Base-by-base conservation (phyloP, 2,888 invertebrate genomes). In the Epistrophella euchroma region DNA sequence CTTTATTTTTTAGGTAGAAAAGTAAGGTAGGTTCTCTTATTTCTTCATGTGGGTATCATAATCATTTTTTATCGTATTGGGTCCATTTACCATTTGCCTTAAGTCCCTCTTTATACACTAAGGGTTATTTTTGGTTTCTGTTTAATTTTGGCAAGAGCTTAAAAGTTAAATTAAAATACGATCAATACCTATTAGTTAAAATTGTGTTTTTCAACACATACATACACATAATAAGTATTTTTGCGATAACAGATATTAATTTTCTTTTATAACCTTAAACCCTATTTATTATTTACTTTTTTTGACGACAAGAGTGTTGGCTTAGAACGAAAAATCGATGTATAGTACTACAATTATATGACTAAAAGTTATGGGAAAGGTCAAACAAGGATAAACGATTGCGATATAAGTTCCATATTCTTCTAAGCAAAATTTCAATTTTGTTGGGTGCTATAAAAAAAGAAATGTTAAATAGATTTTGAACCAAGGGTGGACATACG, bases 161-260 rank as follows among this genome's bases (percentile, higher is more conserved):
- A 13, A 40, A 13, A 13, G 4, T 4, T 15, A 13, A 15, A 40
- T 4, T 1, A 40, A 40, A 15, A 40, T 11, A 37, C 37, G 11
- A 37, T 37, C 37, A 37, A 37, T 37, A 37, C 3, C 40, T 40
- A 40, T 15, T 40, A 40, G 15, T 40, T 15, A 1, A 15, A 40
- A 40, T 40, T 15, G 22, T 50, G 22, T 52, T 52, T 17, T 52
- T 52, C 15, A 22, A 52, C 25, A 52, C 50, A 52, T 52, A 25
- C 25, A 7, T 15, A 52, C 25, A 52, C 50, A 52, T 52, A 25
- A 52, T 15, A 22, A 22, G 13, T 13, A 50, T 22, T 22, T 50
- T 50, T 22, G 11, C 11, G 4, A n/a, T 13, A 50, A 22, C 22
- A 6, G 47, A 17, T 17, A 19, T 22, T 22, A 22, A 50, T 22